phyloP scores from a whole-genome alignment of 2,797 vertebrate species.

The Poeciliopsis paucimaculata region DNA sequence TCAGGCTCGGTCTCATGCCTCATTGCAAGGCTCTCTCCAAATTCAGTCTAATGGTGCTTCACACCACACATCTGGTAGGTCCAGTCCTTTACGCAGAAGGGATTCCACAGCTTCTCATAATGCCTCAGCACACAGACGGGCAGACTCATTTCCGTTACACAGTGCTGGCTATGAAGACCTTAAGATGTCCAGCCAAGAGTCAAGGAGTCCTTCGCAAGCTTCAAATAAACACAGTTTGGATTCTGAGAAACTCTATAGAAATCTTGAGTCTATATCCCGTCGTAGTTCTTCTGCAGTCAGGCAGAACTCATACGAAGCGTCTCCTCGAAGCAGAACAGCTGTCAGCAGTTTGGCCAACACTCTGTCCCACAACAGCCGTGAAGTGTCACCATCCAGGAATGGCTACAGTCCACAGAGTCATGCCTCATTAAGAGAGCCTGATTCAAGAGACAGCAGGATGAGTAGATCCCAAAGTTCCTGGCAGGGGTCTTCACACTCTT shows the following conservation, averaged over 20 bases:
- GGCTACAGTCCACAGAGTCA: slow-evolving; percentile 52
- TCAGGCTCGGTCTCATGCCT: slow-evolving; percentile 54
- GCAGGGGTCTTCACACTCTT: slow-evolving; percentile 75
- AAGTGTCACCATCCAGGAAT: slow-evolving; percentile 70
- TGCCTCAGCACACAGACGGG: slow-evolving; percentile 56
- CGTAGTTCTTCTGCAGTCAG: slow-evolving; percentile 58
- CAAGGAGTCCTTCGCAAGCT: slow-evolving; percentile 66
- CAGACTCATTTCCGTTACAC: slow-evolving; percentile 51
- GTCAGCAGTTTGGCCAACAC: slow-evolving; percentile 60
- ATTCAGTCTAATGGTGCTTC: slow-evolving; percentile 66
- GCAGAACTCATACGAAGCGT: slow-evolving; percentile 53
- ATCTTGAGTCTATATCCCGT: slow-evolving; percentile 80
- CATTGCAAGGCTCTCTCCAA: slow-evolving; percentile 64
- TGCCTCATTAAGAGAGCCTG: slow-evolving; percentile 50
- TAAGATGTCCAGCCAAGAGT: slow-evolving; percentile 35
- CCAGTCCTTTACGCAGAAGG: slow-evolving; percentile 73
- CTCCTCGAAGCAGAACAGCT: slow-evolving; percentile 56
- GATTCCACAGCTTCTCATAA: slow-evolving; percentile 57
- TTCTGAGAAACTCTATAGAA: slow-evolving; percentile 81
- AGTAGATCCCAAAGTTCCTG: slow-evolving; percentile 76
- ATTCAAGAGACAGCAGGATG: slow-evolving; percentile 53
- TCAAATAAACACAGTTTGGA: slow-evolving; percentile 80
- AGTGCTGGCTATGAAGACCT: slow-evolving; percentile 39
- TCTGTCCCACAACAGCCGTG: slow-evolving; percentile 61
- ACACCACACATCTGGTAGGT: slow-evolving; percentile 70